Evolutionary conservation across 2,888 invertebrate genomes (phyloP), one percentile per base, ranked within the genome.

Genomic region (Parnassius mnemosyne): DNA sequence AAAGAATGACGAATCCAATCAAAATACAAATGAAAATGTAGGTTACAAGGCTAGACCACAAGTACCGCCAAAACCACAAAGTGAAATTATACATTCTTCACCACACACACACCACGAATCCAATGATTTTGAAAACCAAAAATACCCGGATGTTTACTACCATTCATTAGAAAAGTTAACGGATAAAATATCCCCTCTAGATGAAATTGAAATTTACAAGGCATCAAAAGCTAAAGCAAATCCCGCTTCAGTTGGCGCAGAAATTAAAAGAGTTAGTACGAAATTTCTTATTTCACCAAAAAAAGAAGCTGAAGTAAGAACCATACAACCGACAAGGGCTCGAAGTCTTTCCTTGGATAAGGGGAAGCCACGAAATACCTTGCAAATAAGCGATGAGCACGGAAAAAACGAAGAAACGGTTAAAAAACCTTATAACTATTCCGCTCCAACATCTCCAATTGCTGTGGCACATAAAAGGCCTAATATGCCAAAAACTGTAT

Each of bases 211-310:
- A 75, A 82, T 85, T 63, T 85, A 83, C 58, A 83, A 71, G 75
- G 85, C 84, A 34, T 80, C 84, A n/a, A 81, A 81, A 71, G 71
- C 73, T 11, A 80, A 79, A 68, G 70, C 71, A 0, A 69, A 81
- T 60, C 89, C 88, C 9, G 79, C 84, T 12, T 85, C 91, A 9
- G 91, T 91, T 10, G 87, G 91, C 12, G 91, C 91, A 16, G 89
- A 91, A 78, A 90, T 91, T 66, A 91, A 90, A 74, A 83, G 79
- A 77, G 89, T 89, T 3, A 89, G 88, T 65, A 90, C 90, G 13
- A 87, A 79, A 69, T 88, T 89, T 70, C 69, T 89, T 7, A 88
- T 91, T 68, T 90, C 90, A 3, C 91, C 91, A 7, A 91, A 89
- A 74, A 91, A 89, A 73, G 89, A 91, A 81, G 87, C 91, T 0